These are phyloP conservation scores for Micropterix aruncella DNA, from an alignment of 2,888 invertebrate species.

Conservation along the genomic window DNA sequence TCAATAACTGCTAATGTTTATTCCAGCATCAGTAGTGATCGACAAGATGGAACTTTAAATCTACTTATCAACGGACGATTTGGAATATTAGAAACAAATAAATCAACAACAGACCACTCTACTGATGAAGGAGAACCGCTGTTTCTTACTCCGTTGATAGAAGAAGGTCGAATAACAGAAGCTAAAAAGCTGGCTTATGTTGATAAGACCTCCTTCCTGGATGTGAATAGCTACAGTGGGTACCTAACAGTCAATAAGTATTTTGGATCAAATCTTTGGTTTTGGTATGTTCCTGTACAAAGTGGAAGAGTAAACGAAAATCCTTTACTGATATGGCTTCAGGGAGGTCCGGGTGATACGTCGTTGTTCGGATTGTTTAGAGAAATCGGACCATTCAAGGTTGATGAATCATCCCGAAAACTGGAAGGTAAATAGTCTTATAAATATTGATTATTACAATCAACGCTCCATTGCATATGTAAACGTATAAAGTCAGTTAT, in stretches of 20 bases:
- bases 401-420: no score
- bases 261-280: constrained; percentile 72
- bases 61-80: no score
- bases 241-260: constrained; percentile 71
- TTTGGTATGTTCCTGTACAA: constrained; percentile 80
- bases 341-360: constrained; percentile 74
- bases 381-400: constrained; percentile 63
- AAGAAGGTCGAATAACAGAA: constrained; percentile 52
- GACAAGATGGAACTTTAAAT: no score
- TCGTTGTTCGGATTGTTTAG: constrained; percentile 69
- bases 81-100: no score
- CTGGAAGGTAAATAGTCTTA: no score
- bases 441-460: no score
- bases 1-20: no score
- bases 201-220: constrained; percentile 40
- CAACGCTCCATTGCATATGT: no score
- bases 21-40: no score
- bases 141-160: constrained; percentile 61
- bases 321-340: constrained; percentile 71
- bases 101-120: no score
- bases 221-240: constrained; percentile 59
- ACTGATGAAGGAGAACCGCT: constrained; percentile 46
- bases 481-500: no score
- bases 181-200: constrained; percentile 43
- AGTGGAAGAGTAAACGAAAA: constrained; percentile 32